These are phyloP conservation scores for Tympanuchus pallidicinctus DNA, from an alignment of 2,113 vertebrate species.

Conservation along the genomic window DNA sequence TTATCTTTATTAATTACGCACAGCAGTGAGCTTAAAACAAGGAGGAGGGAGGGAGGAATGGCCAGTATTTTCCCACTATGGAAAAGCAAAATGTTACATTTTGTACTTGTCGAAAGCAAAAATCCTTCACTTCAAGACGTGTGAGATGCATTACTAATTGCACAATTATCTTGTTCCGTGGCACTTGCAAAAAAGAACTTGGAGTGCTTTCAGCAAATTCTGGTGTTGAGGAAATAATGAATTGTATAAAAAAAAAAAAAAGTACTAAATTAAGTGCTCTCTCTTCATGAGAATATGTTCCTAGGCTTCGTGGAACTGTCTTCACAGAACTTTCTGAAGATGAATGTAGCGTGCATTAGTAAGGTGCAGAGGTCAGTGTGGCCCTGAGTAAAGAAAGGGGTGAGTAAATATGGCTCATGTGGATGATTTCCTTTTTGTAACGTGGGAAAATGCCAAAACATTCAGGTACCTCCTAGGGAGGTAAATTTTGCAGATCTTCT, in stretches of 20 bases:
- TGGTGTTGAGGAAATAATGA: conserved; percentile 72
- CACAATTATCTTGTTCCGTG: conserved; percentile 76
- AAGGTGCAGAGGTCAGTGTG: not conserved
- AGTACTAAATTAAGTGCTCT: conserved; percentile 71
- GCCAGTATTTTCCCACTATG: not conserved
- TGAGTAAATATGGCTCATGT: fast-evolving
- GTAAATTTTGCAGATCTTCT: not conserved
- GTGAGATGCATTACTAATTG: conserved; percentile 78
- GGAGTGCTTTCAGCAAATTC: conserved; percentile 78
- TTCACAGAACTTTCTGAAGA: conserved; percentile 24
- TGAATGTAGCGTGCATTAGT: not conserved
- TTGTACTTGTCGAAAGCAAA: conserved; percentile 63
- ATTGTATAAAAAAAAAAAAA: conserved; percentile 33
- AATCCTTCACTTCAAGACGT: conserved; percentile 54
- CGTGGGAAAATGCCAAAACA: not conserved
- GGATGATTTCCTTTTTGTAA: not conserved
- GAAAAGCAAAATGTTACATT: conserved; percentile 49
- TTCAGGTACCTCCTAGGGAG: not conserved
- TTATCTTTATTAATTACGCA: conserved; percentile 12
- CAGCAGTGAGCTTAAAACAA: not conserved
- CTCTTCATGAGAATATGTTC: conserved; percentile 63
- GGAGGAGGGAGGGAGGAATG: not conserved
- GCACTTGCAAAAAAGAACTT: conserved; percentile 66
- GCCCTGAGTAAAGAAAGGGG: not conserved
- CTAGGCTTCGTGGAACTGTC: conserved; percentile 69